Percentiles rank a stretch among this genome's conserved stretches.
phyloP scores from a whole-genome alignment of 1,140 invertebrate species.

The Proales similis region DNA sequence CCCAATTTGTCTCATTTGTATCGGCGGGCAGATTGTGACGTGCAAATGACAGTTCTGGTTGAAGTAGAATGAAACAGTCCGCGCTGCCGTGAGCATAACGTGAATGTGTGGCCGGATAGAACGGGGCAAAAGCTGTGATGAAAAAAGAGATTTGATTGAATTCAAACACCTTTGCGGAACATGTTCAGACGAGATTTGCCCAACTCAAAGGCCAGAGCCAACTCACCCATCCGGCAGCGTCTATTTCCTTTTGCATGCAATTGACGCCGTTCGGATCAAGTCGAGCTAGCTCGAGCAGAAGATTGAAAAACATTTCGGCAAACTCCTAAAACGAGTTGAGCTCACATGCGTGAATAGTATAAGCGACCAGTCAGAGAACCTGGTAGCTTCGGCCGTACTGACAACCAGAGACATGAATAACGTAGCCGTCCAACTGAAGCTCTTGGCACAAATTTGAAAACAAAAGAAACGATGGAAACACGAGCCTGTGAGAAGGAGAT shows the following conservation, averaged over 20 bases:
- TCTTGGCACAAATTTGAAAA: slow-evolving; percentile 7
- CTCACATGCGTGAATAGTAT: neutral
- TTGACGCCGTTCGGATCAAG: slow-evolving; percentile 41
- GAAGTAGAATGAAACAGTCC: slow-evolving; percentile 45
- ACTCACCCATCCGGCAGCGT: slow-evolving; percentile 3
- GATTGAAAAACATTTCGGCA: slow-evolving; percentile 40
- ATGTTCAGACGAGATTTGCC: slow-evolving; percentile 41
- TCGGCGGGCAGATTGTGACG: slow-evolving; percentile 45
- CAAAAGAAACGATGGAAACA: slow-evolving; percentile 30
- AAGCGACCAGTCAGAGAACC: too few species aligned
- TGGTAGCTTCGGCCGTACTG: slow-evolving; percentile 15
- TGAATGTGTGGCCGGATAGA: slow-evolving; percentile 44
- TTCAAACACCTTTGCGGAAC: slow-evolving; percentile 46
- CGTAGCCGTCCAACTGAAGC: slow-evolving; percentile 15
- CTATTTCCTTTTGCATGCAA: slow-evolving; percentile 40
- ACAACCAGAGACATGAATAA: neutral
- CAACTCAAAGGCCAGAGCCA: slow-evolving; percentile 14
- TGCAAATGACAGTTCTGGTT: slow-evolving; percentile 50
- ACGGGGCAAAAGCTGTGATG: slow-evolving; percentile 48
- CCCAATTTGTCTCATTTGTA: slow-evolving; percentile 46
- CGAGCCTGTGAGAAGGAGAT: neutral
- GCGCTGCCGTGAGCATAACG: slow-evolving; percentile 43
- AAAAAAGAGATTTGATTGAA: slow-evolving; percentile 48
- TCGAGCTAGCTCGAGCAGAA: slow-evolving; percentile 42
- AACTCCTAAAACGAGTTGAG: slow-evolving; percentile 40